Conservation (phyloP, 92 coral and sea anemone species). For the Zoanthus sociatus region DNA sequence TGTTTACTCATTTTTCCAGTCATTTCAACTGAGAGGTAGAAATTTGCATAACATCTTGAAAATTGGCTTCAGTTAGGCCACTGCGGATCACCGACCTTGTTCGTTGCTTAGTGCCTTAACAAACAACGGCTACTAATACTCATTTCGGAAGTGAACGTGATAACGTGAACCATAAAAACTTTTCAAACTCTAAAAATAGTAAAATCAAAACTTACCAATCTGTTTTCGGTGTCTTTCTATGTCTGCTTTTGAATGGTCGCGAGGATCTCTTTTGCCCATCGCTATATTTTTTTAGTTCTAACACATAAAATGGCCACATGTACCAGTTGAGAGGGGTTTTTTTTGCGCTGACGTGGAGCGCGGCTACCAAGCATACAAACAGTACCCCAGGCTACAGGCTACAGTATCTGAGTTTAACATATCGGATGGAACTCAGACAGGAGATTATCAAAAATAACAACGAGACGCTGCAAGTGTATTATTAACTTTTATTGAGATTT, state of each 20-base stretch:
- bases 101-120: not conserved
- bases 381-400: not conserved
- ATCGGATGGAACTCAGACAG: too few relatives aligned
- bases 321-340: not conserved
- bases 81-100: not conserved
- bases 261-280: slow-evolving; percentile 90
- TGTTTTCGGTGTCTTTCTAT: slow-evolving; percentile 89
- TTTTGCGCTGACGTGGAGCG: slow-evolving; percentile 41
- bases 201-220: slow-evolving; percentile 68
- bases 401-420: too few relatives aligned
- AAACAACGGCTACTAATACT: not conserved
- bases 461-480: too few relatives aligned
- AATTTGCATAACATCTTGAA: too few relatives aligned
- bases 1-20: too few relatives aligned
- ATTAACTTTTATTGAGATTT: too few relatives aligned
- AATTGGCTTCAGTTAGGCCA: too few relatives aligned
- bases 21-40: too few relatives aligned
- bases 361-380: slow-evolving; percentile 30
- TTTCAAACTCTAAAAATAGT: not conserved
- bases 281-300: not conserved
- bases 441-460: too few relatives aligned
- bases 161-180: not conserved
- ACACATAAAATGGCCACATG: not conserved
- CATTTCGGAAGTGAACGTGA: not conserved
- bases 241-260: slow-evolving; percentile 84